Conservation (phyloP, 1,140 invertebrate genomes). For the Rhizoglyphus robini region DNA sequence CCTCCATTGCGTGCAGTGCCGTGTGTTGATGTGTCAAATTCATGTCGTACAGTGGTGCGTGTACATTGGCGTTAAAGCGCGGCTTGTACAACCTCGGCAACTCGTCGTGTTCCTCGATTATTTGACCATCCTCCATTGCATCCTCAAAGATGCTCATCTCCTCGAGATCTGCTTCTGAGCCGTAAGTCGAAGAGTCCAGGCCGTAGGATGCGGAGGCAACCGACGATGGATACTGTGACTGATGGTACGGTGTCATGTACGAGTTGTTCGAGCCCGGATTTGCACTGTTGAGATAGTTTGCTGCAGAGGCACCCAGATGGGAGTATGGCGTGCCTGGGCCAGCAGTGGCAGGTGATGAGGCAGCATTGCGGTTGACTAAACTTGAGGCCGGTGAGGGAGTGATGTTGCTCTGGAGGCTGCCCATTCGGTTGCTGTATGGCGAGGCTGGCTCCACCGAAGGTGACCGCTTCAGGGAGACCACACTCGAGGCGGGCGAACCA, state of each 20-base stretch:
- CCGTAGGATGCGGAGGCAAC: not conserved
- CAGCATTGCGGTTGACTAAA: not conserved
- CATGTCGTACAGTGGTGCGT: too few species aligned
- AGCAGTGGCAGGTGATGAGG: not conserved
- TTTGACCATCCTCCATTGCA: not conserved
- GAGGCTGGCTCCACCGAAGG: not conserved
- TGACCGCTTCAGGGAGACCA: not conserved
- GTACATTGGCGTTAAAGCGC: too few species aligned
- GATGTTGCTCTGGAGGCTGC: not conserved
- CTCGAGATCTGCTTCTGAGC: not conserved
- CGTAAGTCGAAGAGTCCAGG: not conserved
- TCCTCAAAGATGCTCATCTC: not conserved
- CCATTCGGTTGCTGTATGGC: not conserved
- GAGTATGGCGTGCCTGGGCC: not conserved
- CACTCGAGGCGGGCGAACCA: not conserved
- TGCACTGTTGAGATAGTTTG: not conserved
- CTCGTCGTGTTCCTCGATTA: too few species aligned
- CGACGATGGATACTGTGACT: not conserved
- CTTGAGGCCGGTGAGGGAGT: not conserved
- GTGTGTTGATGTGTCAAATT: too few species aligned
- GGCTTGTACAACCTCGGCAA: too few species aligned
- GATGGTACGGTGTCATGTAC: not conserved
- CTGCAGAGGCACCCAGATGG: too few species aligned
- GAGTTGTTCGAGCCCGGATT: not conserved
- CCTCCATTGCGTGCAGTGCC: too few species aligned